A percentile compares a stretch with the other conserved stretches of the same genome.
Evolutionary conservation across 2,888 invertebrate species (phyloP).

Genomic region (Acronicta psi): DNA sequence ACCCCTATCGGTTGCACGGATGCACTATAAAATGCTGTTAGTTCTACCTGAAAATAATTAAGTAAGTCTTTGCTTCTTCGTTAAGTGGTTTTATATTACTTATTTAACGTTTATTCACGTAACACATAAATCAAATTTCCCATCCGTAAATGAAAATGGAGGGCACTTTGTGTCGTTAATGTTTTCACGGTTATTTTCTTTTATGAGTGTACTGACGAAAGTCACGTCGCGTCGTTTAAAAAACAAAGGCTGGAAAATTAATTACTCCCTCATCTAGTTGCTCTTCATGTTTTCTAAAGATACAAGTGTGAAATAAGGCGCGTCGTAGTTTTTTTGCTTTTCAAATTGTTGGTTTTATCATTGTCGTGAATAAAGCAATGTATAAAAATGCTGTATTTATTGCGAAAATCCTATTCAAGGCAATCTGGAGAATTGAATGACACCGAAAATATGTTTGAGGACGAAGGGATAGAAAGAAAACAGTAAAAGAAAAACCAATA

Average conservation of each 20-base stretch:
- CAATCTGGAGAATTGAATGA: constrained; percentile 25
- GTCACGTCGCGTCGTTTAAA: constrained; percentile 43
- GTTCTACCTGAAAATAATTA: constrained; percentile 10
- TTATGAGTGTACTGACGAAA: constrained; percentile 52
- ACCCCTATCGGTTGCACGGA: constrained; percentile 14
- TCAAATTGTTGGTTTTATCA: constrained; percentile 23
- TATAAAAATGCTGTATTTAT: constrained; percentile 18
- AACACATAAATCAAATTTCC: constrained; percentile 40
- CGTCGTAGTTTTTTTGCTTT: constrained; percentile 28
- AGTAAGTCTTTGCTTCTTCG: background rate
- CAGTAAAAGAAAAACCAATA: constrained; percentile 78
- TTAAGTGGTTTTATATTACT: constrained; percentile 8
- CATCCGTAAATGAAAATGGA: constrained; percentile 45
- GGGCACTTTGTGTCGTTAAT: constrained; percentile 53
- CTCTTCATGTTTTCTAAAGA: constrained; percentile 36
- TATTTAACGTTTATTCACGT: constrained; percentile 20
- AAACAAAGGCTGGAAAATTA: constrained; percentile 40
- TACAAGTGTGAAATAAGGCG: constrained; percentile 46
- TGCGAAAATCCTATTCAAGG: background rate
- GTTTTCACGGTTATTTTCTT: constrained; percentile 55
- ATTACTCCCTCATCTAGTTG: constrained; percentile 49
- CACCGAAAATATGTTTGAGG: constrained; percentile 61
- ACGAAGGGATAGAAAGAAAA: constrained; percentile 68
- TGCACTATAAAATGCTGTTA: constrained; percentile 21
- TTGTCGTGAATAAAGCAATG: background rate